Evolutionary conservation across 2,113 vertebrate genomes (phyloP), one percentile per base, ranked within the genome.

Genomic region (Rhinopomastus cyanomelas): DNA sequence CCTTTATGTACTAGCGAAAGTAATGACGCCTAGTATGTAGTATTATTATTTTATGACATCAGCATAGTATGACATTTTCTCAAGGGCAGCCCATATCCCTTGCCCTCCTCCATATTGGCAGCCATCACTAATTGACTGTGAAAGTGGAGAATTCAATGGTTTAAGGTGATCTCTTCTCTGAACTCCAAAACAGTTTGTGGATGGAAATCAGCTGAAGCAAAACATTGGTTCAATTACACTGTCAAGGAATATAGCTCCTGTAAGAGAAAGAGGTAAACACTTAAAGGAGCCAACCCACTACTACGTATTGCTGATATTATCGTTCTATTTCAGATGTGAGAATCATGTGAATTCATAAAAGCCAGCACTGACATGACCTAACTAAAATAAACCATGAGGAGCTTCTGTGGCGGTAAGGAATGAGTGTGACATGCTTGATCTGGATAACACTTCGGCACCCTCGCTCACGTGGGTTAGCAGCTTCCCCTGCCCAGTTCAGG

Each of bases 101-200:
- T 76, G 81, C 87, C 95, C 95, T 97, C 92, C 90, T 97, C 95
- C 83, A 53, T 87, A 82, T 48, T 94, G 96, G 95, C 90, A 95
- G 34, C 94, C 95, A 88, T 96, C 95, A 92, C 94, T 97, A 96
- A 96, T 96, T 90, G 95, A 96, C 96, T 97, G 92, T 96, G 95
- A 96, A 96, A 89, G 88, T 94, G 88, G 95, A 94, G 95, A 96
- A 95, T 78, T 91, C 94, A 94, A 39, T 90, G 79, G 92, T 91
- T 92, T 96, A 95, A 95, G 90, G 94, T 95, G 93, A 92, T 95
- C 87, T 94, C 88, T 79, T 95, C 78, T 78, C 83, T 96, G 96
- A 96, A 96, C 95, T 94, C 91, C 92, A 92, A 66, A 93, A 93
- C 56, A 92, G 81, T 83, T 94, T 94, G 92, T 86, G 95, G 92